Evolutionary conservation across 2,113 vertebrate species (phyloP), one percentile per base, ranked within the genome.

Genomic region (Ochotona curzoniae): DNA sequence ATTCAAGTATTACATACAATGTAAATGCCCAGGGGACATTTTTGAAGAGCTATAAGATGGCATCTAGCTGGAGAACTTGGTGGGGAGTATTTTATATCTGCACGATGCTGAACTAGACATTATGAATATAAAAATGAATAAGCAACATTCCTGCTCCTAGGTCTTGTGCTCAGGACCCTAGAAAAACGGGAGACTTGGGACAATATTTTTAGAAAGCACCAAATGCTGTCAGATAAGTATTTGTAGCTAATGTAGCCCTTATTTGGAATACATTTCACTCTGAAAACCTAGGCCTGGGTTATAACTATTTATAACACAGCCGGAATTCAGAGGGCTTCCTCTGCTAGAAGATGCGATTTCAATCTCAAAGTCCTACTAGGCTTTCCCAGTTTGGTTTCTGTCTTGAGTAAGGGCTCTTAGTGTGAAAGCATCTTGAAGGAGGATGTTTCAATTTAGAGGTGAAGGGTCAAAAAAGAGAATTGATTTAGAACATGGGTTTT

Each of bases 251-350:
- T 83, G 54, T 83, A 20, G 69, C 67, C 61, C 73, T 57, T 87
- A 51, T 9, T 91, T 89, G 90, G 30, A 89, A 93, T 95, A 1
- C 0, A 18, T 89, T 92, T 93, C 82, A 87, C 76, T 74, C 83
- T 80, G 89, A 86, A 96, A 67, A 71, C 17, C n/a, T 74, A 94
- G 76, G 60, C 73, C 81, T 83, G 26, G 35, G 0, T 85, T 95
- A 86, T 93, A 94, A 94, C 71, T 93, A 95, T 44, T 44, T 44
- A 44, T 44, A 51, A 17, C 49, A 86, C 2, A n/a, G 17, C 57
- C 88, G 82, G 74, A 88, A 94, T 67, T 64, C 66, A 57, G 60
- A 88, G 74, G n/a, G 15, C 91, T 96, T 97, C 93, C 88, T 96
- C 23, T 28, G 12, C 79, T 38, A 23, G 63, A 84, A 64, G 61